Evolutionary conservation across 2,888 invertebrate species (phyloP).

Genomic region (Entomobrya multifasciata): DNA sequence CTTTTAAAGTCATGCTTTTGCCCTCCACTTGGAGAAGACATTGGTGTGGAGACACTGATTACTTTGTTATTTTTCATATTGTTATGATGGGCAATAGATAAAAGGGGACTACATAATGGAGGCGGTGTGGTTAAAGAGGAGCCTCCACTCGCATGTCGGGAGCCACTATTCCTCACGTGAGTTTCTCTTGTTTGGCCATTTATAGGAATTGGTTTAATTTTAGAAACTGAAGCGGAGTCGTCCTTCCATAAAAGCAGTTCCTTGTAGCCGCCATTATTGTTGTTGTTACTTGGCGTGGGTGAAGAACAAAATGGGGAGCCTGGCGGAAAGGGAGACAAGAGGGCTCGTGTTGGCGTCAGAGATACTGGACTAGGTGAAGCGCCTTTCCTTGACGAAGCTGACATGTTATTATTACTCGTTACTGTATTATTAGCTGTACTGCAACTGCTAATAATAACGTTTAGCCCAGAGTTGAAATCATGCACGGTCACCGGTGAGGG

Average conservation of each 20-base stretch:
- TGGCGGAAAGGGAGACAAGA: constrained; percentile 64
- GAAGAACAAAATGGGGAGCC: constrained; percentile 27
- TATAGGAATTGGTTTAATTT: constrained; percentile 42
- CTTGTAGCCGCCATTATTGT: constrained; percentile 36
- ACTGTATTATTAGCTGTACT: neutral
- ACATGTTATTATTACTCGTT: neutral
- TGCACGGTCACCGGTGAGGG: constrained; percentile 79
- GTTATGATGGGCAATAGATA: constrained; percentile 27
- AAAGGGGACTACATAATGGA: constrained; percentile 46
- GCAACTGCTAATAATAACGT: constrained; percentile 56
- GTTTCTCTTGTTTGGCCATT: constrained; percentile 45
- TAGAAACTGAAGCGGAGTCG: neutral
- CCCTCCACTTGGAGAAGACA: constrained; percentile 51
- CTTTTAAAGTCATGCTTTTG: constrained; percentile 78
- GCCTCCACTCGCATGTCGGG: neutral
- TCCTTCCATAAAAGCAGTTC: constrained; percentile 37
- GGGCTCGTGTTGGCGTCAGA: constrained; percentile 43
- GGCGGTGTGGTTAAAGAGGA: constrained; percentile 30
- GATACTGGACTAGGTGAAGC: constrained; percentile 65
- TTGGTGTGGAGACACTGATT: constrained; percentile 50
- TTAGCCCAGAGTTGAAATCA: constrained; percentile 72
- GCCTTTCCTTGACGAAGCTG: constrained; percentile 55
- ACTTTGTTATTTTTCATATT: neutral
- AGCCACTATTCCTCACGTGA: neutral
- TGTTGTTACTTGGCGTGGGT: constrained; percentile 37